Percentiles rank a stretch among this genome's conserved stretches.
These are phyloP conservation scores for Cheilosia variabilis DNA, from an alignment of 2,888 invertebrate species.

Conservation along the genomic window DNA sequence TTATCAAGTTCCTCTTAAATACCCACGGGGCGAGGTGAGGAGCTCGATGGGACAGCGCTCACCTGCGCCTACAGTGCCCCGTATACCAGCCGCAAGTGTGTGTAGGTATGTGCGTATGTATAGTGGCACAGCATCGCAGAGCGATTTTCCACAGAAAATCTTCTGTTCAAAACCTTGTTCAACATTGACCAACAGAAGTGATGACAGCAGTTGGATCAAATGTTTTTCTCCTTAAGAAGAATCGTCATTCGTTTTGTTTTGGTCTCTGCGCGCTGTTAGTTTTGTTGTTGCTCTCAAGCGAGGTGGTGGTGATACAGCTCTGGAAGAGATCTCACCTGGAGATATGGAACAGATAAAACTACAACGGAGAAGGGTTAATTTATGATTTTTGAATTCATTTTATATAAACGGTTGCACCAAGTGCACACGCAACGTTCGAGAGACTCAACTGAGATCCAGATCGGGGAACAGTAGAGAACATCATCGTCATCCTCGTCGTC, in stretches of 20 bases:
- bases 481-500: conserved; percentile 56
- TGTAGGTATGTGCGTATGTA: background rate
- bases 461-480: conserved; percentile 67
- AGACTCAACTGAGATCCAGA: conserved; percentile 64
- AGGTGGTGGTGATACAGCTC: conserved; percentile 68
- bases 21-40: conserved; percentile 25
- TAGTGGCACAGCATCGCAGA: conserved; percentile 34
- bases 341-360: conserved; percentile 72
- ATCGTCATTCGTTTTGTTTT: conserved; percentile 70
- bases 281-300: conserved; percentile 26
- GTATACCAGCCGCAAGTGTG: background rate
- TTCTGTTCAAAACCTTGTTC: conserved; percentile 74
- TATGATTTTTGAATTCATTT: conserved; percentile 76
- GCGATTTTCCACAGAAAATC: conserved; percentile 74
- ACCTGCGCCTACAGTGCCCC: conserved; percentile 38
- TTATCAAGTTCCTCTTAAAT: conserved; percentile 70
- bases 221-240: conserved; percentile 74
- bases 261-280: conserved; percentile 41
- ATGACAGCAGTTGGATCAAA: conserved; percentile 76
- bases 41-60: conserved; percentile 46
- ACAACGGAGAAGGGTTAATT: conserved; percentile 75
- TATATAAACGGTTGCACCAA: conserved; percentile 75
- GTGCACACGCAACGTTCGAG: conserved; percentile 70
- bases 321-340: conserved; percentile 70
- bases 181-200: conserved; percentile 76